Conservation (phyloP, 2,888 invertebrate species). For the Xestia xanthographa region DNA sequence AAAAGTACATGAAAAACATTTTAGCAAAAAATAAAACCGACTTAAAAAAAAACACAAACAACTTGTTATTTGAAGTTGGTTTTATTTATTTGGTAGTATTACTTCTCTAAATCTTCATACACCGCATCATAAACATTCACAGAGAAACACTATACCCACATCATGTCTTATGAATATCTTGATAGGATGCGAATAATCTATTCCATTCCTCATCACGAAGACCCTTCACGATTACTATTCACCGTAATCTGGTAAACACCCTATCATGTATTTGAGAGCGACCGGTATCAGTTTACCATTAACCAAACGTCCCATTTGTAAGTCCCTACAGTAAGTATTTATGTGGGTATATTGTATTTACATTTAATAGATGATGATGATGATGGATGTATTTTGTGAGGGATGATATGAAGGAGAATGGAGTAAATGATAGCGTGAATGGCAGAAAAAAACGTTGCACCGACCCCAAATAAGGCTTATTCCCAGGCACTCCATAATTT, state of each 20-base stretch:
- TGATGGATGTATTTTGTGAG: too few species aligned
- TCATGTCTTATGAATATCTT: constrained; percentile 2
- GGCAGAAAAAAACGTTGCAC: too few species aligned
- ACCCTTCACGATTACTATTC: neutral
- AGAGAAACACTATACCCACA: neutral
- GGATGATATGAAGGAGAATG: too few species aligned
- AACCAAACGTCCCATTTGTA: constrained; percentile 34
- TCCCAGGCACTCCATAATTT: too few species aligned
- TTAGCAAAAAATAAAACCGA: too few species aligned
- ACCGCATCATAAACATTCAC: neutral
- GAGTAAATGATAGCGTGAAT: too few species aligned
- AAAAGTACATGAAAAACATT: too few species aligned
- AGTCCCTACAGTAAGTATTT: neutral
- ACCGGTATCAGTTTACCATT: constrained; percentile 46
- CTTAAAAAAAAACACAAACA: too few species aligned
- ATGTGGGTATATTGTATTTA: constrained; percentile 3
- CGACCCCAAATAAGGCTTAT: too few species aligned
- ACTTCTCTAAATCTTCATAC: too few species aligned
- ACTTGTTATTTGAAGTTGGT: too few species aligned
- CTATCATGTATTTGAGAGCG: constrained; percentile 27
- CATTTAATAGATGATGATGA: neutral
- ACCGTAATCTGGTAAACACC: constrained; percentile 21
- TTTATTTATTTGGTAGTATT: too few species aligned
- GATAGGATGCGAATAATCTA: constrained; percentile 23
- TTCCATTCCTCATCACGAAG: neutral